A percentile compares a stretch with the other conserved stretches of the same genome.
These are phyloP conservation scores for Montipora foliosa DNA, from an alignment of 64 coral and sea anemone species.

Conservation along the genomic window DNA sequence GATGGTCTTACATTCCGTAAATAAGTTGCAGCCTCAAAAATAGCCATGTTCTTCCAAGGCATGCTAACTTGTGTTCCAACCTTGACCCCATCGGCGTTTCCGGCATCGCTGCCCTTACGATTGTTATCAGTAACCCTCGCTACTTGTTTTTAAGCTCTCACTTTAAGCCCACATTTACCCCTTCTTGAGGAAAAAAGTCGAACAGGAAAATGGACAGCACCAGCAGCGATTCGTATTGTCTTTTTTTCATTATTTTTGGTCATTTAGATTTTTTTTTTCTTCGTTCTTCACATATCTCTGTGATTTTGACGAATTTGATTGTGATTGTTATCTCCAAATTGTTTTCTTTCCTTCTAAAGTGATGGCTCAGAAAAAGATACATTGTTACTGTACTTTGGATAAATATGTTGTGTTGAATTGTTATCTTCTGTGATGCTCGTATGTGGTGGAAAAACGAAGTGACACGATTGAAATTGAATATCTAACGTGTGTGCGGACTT, in stretches of 20 bases:
- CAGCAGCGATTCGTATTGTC: neutral
- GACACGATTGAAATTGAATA: too few species aligned
- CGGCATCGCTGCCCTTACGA: neutral
- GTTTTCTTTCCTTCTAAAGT: neutral
- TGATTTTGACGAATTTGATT: neutral
- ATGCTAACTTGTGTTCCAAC: neutral
- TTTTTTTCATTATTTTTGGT: neutral
- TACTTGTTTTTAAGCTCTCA: neutral
- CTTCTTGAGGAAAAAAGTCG: neutral
- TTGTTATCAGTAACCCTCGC: neutral
- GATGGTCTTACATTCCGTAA: neutral
- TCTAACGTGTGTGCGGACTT: too few species aligned
- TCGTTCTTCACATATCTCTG: neutral
- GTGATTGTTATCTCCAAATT: neutral
- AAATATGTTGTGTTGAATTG: neutral
- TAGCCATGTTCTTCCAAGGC: neutral
- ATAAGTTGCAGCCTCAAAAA: neutral
- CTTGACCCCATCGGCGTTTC: slow-evolving; percentile 36
- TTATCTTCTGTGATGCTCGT: neutral
- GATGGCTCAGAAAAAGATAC: neutral
- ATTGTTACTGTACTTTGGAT: neutral
- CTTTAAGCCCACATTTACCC: neutral
- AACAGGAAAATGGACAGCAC: neutral
- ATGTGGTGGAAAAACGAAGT: neutral
- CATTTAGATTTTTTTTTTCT: neutral